Evolutionary conservation across 1,140 invertebrate genomes (phyloP), one percentile per base, ranked within the genome.

Genomic region (Tetragnatha versicolor): DNA sequence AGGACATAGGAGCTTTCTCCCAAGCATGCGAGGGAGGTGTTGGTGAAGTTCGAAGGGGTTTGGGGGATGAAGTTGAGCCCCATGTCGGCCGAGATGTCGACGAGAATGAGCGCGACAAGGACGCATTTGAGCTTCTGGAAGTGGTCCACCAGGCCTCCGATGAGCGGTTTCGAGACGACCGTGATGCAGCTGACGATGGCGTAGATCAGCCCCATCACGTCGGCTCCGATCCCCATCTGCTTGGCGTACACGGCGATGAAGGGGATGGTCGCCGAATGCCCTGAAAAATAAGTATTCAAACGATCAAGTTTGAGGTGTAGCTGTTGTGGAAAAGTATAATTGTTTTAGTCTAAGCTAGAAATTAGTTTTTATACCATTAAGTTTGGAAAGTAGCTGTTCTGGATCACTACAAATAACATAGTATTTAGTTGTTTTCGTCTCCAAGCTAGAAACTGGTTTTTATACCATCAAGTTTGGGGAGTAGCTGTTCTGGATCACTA

Each of bases 231-330:
- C 29, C 83, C 83, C 39, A 86, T 78, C 47, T 84, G 79, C 60
- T 82, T 83, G 78, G 83, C 85, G 79, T 84, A 85, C 0, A 86
- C 72, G 2, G 84, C 47, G 22, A 86, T 81, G 76, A 85, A 87
- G 5, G 86, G 85, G 4, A 87, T 39, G 5, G 87, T 79, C 22
- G 82, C 84, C 25, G 84, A 83, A 25, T 63, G 55, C 22, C 27
- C 72, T 75, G 45, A 20, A 68, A 68, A 4, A 14, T 29, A 37
- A 17, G 29, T 9, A 37, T 33, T 37, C 6, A 33, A 33, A 42
- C 7, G 7, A 42, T 42, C 17, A 9, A 9, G 39, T 9, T 17
- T 42, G 7, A 42, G 17, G 7, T 9, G 39, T 9, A 7, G 7
- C 7, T 9, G 39, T 17, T 9, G 17, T 42, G n/a, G n/a, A n/a